phyloP scores from a whole-genome alignment of 2,888 invertebrate genomes.

The Ethmia dodecea region DNA sequence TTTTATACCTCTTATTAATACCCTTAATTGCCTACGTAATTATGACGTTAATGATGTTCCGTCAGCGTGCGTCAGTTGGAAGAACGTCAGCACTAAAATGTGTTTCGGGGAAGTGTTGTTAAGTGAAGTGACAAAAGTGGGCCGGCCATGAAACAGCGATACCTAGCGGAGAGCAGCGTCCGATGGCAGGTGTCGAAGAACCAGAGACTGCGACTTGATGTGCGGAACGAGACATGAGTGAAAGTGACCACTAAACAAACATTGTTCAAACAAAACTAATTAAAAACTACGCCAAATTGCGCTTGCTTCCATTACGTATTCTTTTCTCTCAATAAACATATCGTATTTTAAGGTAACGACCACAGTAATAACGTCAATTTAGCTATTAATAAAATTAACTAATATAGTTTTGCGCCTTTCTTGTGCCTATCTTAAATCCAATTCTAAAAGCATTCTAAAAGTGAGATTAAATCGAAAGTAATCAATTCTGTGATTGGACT shows the following conservation, averaged over 20 bases:
- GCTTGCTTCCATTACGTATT: conserved; percentile 71
- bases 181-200: conserved; percentile 71
- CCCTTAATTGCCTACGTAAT: conserved; percentile 31
- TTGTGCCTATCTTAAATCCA: conserved; percentile 64
- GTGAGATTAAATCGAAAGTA: conserved; percentile 50
- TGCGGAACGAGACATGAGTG: conserved; percentile 72
- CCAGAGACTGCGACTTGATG: conserved; percentile 70
- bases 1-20: conserved; percentile 4
- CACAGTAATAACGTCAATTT: conserved; percentile 44
- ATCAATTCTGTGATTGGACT: conserved; percentile 61
- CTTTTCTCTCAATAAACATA: conserved; percentile 63
- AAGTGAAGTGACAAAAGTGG: conserved; percentile 65
- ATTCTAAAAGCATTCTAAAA: conserved; percentile 53
- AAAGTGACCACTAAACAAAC: conserved; percentile 22
- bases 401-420: conserved; percentile 65
- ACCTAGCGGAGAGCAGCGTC: conserved; percentile 52
- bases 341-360: conserved; percentile 61
- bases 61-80: conserved; percentile 6
- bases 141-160: conserved; percentile 73
- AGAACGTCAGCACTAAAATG: conserved; percentile 44
- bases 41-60: conserved; percentile 9
- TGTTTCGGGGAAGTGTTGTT: conserved; percentile 54
- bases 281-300: conserved; percentile 65
- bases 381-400: conserved; percentile 41
- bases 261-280: conserved; percentile 26